Evolutionary conservation across 2,797 vertebrate species (phyloP).

Genomic region (Enteromius radiatus): DNA sequence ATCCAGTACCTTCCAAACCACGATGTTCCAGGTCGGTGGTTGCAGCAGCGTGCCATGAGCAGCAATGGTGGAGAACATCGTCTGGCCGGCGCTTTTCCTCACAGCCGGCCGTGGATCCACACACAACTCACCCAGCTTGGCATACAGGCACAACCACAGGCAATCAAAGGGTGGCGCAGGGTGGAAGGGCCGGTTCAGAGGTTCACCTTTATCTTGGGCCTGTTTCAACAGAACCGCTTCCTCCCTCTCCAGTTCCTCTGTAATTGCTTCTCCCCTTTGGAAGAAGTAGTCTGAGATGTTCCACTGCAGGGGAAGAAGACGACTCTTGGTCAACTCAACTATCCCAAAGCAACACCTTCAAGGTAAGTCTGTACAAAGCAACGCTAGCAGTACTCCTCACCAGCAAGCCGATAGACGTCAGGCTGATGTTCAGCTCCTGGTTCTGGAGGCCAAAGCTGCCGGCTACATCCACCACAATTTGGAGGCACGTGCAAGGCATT

Average conservation of each 20-base stretch:
- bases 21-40: constrained; percentile 95
- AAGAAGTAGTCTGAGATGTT: constrained; percentile 99
- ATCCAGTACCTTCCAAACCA: constrained; percentile 94
- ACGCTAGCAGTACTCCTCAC: constrained; percentile 71
- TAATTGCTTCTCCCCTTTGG: constrained; percentile 95
- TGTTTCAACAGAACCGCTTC: constrained; percentile 89
- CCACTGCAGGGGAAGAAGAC: constrained; percentile 81
- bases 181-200: constrained; percentile 92
- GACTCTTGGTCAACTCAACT: background rate
- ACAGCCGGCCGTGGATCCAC: constrained; percentile 96
- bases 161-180: constrained; percentile 97
- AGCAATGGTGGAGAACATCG: constrained; percentile 94
- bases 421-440: constrained; percentile 98
- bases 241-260: constrained; percentile 90
- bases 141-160: constrained; percentile 95
- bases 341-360: constrained; percentile 15
- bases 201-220: constrained; percentile 89
- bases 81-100: constrained; percentile 95
- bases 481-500: constrained; percentile 97
- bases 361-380: background rate
- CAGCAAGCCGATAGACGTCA: constrained; percentile 97
- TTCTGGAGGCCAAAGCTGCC: constrained; percentile 99
- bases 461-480: constrained; percentile 98
- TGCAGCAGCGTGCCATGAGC: constrained; percentile 96
- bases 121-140: constrained; percentile 94